Conservation (phyloP, 2,797 vertebrate species). For the Crypturellus tataupa region DNA sequence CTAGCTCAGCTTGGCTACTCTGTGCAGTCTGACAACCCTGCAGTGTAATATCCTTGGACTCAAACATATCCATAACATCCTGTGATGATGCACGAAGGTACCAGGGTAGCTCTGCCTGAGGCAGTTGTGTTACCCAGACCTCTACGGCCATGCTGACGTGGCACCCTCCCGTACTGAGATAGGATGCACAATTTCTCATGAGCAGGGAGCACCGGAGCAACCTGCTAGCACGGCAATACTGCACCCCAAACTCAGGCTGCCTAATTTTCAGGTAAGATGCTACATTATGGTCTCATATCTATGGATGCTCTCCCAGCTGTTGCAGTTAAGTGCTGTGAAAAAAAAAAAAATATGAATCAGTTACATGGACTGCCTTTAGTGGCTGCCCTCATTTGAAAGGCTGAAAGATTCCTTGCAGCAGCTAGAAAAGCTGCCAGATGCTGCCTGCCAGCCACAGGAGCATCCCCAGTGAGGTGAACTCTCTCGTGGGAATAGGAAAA, state of each 20-base stretch:
- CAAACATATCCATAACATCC: not conserved
- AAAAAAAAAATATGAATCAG: not conserved
- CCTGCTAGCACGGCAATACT: fast-evolving
- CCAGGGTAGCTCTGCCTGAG: not conserved
- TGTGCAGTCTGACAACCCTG: not conserved
- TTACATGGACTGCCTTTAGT: fast-evolving
- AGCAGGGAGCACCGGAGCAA: not conserved
- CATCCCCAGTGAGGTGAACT: not conserved
- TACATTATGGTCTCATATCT: not conserved
- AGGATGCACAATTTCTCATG: not conserved
- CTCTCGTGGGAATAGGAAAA: not conserved
- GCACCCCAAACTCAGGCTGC: not conserved
- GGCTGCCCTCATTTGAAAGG: not conserved
- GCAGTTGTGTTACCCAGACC: not conserved
- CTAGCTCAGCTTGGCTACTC: not conserved
- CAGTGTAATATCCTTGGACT: not conserved
- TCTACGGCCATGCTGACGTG: not conserved
- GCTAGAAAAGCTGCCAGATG: not conserved
- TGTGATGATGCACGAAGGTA: not conserved
- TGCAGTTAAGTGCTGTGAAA: not conserved
- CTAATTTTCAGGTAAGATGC: not conserved
- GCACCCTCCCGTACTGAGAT: not conserved
- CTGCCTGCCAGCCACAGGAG: not conserved
- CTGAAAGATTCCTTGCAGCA: not conserved
- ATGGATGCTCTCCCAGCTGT: not conserved